Base-by-base conservation (phyloP, 2,797 vertebrate species). In the Pseudochirops corinnae region DNA sequence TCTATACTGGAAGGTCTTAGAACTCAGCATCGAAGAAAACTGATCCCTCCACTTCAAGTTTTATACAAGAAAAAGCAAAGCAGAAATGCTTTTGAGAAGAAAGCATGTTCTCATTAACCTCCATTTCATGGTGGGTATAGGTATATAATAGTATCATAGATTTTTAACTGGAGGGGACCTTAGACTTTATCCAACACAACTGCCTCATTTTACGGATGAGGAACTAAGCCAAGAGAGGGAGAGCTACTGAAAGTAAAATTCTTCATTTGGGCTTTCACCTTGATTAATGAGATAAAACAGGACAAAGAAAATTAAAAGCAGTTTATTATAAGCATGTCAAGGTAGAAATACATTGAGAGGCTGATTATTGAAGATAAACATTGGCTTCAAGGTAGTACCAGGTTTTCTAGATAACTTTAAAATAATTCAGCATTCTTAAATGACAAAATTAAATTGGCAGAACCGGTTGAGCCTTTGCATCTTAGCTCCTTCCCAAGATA, bases 11-110 rank as follows among this genome's bases (percentile, higher is more conserved):
- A 74, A 74, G 67, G n/a, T 39, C 18, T n/a, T 74, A 28, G n/a
- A 74, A 39, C n/a, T 39, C 18, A 39, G n/a, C n/a, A 2, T 39
- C 0, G n/a, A 39, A 39, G 58, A 93, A 93, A 96, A n/a, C 6
- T 10, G 1, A 94, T 95, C 31, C 96, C 94, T 53, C 56, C 31
- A 95, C 62, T 92, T 55, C 62, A 90, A 33, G 97, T 67, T 96
- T 96, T 95, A 55, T 74, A 55, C 74, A 91, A 95, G 93, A 95
- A 97, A 97, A 96, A 91, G 16, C 55, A 53, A 96, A 95, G 60
- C 52, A 62, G 55, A 91, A 92, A 46, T 94, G 92, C 93, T 96
- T 97, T 95, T 93, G 97, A 96, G 92, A 53, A 95, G 60, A 53
- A 95, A 95, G 90, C 50, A 95, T 82, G 7, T 94, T 94, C 94